Conservation (phyloP, 2,888 invertebrate species). For the Graphium colonna region DNA sequence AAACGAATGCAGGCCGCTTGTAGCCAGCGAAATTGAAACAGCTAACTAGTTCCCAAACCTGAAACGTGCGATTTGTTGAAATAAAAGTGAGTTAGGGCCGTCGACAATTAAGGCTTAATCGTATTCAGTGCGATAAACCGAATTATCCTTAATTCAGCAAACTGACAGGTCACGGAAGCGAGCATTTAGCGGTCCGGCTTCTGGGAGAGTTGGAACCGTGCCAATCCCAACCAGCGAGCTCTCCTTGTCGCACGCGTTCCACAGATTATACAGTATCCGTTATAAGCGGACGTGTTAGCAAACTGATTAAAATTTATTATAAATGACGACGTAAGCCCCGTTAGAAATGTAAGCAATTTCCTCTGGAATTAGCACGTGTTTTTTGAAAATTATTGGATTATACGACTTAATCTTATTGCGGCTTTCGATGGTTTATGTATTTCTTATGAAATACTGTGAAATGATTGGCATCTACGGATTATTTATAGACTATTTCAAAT, state of each 20-base stretch:
- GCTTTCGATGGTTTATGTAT: too few species aligned
- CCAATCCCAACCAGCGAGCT: slow-evolving; percentile 14
- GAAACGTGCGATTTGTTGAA: not conserved
- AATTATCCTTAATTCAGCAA: slow-evolving; percentile 21
- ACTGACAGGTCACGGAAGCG: slow-evolving; percentile 11
- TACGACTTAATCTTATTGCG: too few species aligned
- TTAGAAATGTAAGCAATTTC: not conserved
- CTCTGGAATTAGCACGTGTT: not conserved
- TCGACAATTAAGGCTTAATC: not conserved
- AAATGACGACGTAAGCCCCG: slow-evolving; percentile 10
- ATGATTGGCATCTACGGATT: too few species aligned
- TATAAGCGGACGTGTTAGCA: slow-evolving; percentile 16
- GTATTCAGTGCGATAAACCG: slow-evolving; percentile 8
- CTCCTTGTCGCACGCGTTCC: slow-evolving; percentile 5
- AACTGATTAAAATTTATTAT: slow-evolving; percentile 21
- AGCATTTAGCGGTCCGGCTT: slow-evolving; percentile 18
- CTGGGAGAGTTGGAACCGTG: slow-evolving; percentile 12
- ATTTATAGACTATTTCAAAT: too few species aligned
- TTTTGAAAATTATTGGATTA: too few species aligned
- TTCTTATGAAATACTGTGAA: too few species aligned
- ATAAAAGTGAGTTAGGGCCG: not conserved
- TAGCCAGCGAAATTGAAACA: too few species aligned
- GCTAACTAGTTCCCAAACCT: too few species aligned
- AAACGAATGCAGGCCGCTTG: too few species aligned
- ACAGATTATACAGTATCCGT: slow-evolving; percentile 12